phyloP scores from a whole-genome alignment of 2,888 invertebrate genomes.

The Platynereis dumerilii region DNA sequence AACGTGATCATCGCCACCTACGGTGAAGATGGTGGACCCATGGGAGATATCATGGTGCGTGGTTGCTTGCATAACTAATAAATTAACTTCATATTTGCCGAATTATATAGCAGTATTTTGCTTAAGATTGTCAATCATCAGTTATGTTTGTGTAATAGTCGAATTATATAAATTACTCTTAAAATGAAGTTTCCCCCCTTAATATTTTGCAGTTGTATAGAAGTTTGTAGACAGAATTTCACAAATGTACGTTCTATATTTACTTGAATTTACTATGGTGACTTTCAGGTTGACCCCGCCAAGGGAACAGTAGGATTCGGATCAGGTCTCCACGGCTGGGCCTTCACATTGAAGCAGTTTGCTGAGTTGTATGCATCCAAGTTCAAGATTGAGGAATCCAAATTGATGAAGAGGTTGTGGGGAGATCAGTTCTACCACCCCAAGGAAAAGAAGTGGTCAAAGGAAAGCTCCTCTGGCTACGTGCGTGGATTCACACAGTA shows the following conservation, averaged over 20 bases:
- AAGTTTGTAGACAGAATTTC: neutral
- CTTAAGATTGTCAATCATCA: too few relatives aligned
- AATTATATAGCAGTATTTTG: too few relatives aligned
- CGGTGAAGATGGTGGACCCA: slow-evolving; percentile 89
- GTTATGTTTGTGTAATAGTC: too few relatives aligned
- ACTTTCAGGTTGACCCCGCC: slow-evolving; percentile 83
- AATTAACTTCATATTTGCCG: too few relatives aligned
- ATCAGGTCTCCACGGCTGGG: slow-evolving; percentile 99
- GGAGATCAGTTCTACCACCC: slow-evolving; percentile 99
- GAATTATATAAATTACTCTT: too few relatives aligned
- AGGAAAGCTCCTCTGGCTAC: slow-evolving; percentile 72
- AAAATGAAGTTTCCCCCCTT: neutral
- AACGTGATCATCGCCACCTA: slow-evolving; percentile 99
- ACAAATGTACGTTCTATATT: too few relatives aligned
- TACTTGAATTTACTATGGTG: too few relatives aligned
- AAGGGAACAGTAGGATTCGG: slow-evolving; percentile 99
- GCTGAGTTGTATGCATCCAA: slow-evolving; percentile 98
- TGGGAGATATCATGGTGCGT: slow-evolving; percentile 96
- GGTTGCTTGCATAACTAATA: too few relatives aligned
- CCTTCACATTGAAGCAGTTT: slow-evolving; percentile 99
- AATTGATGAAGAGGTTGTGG: slow-evolving; percentile 94
- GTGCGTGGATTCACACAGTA: slow-evolving; percentile 97
- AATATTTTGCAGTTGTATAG: neutral
- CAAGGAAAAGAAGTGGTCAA: slow-evolving; percentile 99
- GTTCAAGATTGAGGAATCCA: slow-evolving; percentile 90